These are phyloP conservation scores for Steromphala cineraria DNA, from an alignment of 2,888 invertebrate genomes.

Conservation along the genomic window DNA sequence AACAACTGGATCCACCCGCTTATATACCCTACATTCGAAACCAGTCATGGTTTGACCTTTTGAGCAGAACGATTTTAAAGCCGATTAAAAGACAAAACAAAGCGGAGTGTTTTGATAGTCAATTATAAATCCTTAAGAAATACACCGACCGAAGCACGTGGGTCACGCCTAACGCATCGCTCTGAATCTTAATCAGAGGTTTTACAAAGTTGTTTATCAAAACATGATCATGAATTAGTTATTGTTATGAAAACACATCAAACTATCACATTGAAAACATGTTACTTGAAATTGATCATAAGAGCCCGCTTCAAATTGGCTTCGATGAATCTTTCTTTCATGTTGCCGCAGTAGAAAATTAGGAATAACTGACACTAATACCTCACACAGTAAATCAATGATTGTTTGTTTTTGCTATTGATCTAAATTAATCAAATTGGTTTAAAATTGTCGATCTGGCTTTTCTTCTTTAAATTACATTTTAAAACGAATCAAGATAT, in stretches of 20 bases:
- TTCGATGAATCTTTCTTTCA: no score
- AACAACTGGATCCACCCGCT: neutral
- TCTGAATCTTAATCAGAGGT: neutral
- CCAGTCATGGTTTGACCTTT: neutral
- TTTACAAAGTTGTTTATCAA: neutral
- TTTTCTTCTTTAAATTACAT: no score
- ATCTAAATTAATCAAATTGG: no score
- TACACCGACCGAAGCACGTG: neutral
- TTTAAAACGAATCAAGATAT: no score
- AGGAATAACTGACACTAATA: no score
- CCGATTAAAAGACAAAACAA: neutral
- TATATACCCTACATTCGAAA: neutral
- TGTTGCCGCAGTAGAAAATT: no score
- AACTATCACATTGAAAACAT: no score
- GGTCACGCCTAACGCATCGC: neutral
- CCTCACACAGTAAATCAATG: no score
- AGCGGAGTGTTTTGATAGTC: neutral
- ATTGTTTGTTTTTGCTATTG: no score
- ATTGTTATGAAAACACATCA: constrained; percentile 13
- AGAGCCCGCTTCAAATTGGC: no score
- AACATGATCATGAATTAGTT: neutral
- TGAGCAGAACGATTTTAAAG: neutral
- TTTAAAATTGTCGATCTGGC: no score
- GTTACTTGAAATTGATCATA: no score
- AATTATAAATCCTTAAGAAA: neutral